A percentile compares a stretch with the other conserved stretches of the same genome.
These are phyloP conservation scores for Centropus unirufus DNA, from an alignment of 2,113 vertebrate species.

Conservation along the genomic window DNA sequence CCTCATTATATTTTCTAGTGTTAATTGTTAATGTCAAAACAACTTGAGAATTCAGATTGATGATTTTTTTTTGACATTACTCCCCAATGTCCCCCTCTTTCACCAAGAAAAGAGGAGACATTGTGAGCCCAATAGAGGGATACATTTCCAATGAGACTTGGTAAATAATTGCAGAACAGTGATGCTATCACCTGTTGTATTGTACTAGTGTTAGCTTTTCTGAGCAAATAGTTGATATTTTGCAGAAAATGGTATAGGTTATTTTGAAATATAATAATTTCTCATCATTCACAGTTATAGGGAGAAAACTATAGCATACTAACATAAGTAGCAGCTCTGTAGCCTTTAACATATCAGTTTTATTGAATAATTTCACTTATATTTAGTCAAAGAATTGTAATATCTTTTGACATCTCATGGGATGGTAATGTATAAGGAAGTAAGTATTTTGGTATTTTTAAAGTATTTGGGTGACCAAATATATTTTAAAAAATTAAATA, in stretches of 20 bases:
- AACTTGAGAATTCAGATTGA: neutral
- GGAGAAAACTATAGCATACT: neutral
- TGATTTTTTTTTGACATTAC: neutral
- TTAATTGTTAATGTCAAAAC: neutral
- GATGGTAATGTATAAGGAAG: neutral
- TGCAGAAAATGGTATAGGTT: neutral
- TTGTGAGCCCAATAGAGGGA: neutral
- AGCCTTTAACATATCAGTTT: neutral
- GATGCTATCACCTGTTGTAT: neutral
- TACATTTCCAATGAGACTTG: neutral
- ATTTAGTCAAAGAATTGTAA: neutral
- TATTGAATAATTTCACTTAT: neutral
- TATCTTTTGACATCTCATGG: neutral
- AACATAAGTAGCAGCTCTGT: neutral
- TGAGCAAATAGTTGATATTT: neutral
- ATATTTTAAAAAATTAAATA: neutral
- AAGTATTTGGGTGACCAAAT: neutral
- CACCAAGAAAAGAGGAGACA: neutral
- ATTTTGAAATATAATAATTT: neutral
- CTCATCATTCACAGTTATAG: neutral
- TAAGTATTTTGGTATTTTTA: neutral
- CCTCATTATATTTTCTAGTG: neutral
- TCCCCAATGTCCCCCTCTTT: neutral
- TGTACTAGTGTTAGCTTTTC: neutral
- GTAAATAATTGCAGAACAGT: neutral